Evolutionary conservation across 2,888 invertebrate genomes (phyloP).

Genomic region (Dryadula phaetusa): DNA sequence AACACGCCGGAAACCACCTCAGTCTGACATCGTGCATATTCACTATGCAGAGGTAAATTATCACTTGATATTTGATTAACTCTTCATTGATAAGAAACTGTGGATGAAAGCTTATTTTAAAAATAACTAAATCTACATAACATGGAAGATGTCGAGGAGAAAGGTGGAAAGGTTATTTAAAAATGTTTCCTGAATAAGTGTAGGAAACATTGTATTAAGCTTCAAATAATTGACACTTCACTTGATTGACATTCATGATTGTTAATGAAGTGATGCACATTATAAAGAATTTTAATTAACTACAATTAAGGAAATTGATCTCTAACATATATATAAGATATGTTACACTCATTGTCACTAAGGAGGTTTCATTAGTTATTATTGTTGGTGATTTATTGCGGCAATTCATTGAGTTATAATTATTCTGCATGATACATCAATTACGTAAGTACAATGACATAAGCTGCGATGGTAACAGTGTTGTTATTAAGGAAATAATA

Average conservation of each 20-base stretch:
- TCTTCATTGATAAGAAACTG: not conserved
- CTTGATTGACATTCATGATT: not conserved
- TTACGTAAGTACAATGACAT: slow-evolving; percentile 52
- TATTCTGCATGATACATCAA: slow-evolving; percentile 47
- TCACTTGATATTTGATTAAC: slow-evolving; percentile 40
- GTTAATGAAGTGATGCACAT: not conserved
- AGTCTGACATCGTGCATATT: slow-evolving; percentile 42
- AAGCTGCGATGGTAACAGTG: slow-evolving; percentile 39
- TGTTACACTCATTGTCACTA: slow-evolving; percentile 33
- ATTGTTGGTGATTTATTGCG: slow-evolving; percentile 44
- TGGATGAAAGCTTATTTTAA: not conserved
- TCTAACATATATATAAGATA: not conserved
- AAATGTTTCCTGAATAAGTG: no score
- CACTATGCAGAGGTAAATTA: slow-evolving; percentile 41
- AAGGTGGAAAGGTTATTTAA: no score
- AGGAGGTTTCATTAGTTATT: slow-evolving; percentile 41
- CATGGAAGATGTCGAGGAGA: no score
- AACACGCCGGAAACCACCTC: slow-evolving; percentile 56
- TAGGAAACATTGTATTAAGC: no score
- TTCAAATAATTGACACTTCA: not conserved
- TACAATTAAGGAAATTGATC: not conserved
- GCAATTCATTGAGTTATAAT: slow-evolving; percentile 44
- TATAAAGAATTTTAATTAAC: not conserved
- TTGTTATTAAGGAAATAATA: slow-evolving; percentile 34
- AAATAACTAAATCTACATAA: no score